These are phyloP conservation scores for Astyanax mexicanus DNA, from an alignment of 2,797 vertebrate genomes.

Conservation along the genomic window DNA sequence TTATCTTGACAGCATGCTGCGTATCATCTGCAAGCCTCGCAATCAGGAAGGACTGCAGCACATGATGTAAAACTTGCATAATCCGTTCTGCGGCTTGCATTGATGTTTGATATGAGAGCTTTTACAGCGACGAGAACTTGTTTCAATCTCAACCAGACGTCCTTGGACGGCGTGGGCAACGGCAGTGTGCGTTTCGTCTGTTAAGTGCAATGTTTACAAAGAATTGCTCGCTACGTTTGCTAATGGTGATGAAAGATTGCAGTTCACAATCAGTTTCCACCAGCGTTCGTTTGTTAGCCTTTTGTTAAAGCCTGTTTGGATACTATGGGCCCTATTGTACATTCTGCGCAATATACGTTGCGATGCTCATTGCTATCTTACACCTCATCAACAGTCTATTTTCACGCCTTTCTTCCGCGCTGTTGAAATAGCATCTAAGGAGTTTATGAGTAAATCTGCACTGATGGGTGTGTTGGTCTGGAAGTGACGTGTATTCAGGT, in stretches of 20 bases:
- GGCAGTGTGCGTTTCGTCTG: background rate
- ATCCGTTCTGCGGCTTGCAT: background rate
- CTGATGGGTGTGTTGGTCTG: too few relatives aligned
- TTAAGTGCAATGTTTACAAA: background rate
- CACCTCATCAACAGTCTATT: too few relatives aligned
- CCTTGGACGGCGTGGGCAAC: background rate
- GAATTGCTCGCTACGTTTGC: background rate
- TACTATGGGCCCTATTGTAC: too few relatives aligned
- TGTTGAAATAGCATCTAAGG: too few relatives aligned
- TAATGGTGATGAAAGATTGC: background rate
- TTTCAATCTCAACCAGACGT: background rate
- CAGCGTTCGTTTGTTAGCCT: background rate
- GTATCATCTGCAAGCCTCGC: background rate
- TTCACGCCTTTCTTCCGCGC: too few relatives aligned
- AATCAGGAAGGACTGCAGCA: background rate
- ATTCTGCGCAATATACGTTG: too few relatives aligned
- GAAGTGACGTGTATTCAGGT: too few relatives aligned
- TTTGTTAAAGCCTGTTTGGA: too few relatives aligned
- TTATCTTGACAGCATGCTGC: background rate
- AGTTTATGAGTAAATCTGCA: too few relatives aligned
- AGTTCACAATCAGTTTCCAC: background rate
- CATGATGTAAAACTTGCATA: conserved; percentile 5
- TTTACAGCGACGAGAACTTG: background rate
- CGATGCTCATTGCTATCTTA: too few relatives aligned
- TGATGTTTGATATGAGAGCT: background rate